Base-by-base conservation (phyloP, 1,140 invertebrate genomes). In the Muscidifurax raptorellus region DNA sequence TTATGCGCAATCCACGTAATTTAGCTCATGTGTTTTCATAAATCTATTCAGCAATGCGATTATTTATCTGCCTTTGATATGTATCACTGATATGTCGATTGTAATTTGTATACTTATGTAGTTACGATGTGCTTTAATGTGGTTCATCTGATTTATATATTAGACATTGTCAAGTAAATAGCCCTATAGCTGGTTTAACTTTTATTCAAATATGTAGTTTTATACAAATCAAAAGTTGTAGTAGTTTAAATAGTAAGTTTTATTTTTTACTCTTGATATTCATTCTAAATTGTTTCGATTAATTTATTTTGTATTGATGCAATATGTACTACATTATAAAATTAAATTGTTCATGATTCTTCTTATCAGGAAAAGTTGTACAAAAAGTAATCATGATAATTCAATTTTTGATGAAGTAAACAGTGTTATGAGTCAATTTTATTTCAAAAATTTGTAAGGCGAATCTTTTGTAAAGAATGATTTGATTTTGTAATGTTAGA, bases 41-140 rank as follows among this genome's bases (percentile, higher is more conserved):
- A 25, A 69, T 69, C 9, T 28, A 22, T 59, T 18, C 52, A 36
- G 22, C 44, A 76, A 18, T 52, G 25, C n/a, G 25, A 69, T 18
- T 27, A 69, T 36, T 40, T 40, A n/a, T 36, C 15, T 74, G 67
- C 67, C 67, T 71, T 32, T 59, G 52, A 59, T n/a, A 59, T 59
- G 67, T 30, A 71, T 32, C 67, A 71, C 67, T 71, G 18, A 44
- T 77, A 27, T 76, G 40, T 69, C 30, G 1, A 76, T 40, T 40
- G 15, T 77, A 83, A 28, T 59, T 64, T 82, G 30, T 82, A 64
- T 30, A 32, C 9, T 27, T 80, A 47, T 80, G 66, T 69, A 80
- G 59, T 69, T 80, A 18, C 66, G 66, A 44, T 66, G 32, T 71
- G 69, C 10, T 47, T 59, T 22, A 59, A 59, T 59, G 52, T 59